Conservation (phyloP, 1,140 invertebrate genomes). For the Micrasema minimum region DNA sequence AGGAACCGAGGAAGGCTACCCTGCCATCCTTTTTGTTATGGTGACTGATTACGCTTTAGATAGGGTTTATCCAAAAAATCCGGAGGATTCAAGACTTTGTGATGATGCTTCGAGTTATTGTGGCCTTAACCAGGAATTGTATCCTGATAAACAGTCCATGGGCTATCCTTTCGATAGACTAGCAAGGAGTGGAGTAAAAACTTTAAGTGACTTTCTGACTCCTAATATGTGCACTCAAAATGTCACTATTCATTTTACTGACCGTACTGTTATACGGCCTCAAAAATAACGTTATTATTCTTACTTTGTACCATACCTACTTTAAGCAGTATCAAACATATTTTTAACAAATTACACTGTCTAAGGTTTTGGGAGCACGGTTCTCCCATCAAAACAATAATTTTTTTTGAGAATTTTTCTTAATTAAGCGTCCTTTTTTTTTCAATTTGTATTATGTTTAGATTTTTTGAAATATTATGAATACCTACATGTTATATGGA, state of each 20-base stretch:
- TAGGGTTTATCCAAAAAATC: conserved; percentile 61
- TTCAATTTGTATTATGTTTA: too few species aligned
- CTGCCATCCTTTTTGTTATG: conserved; percentile 82
- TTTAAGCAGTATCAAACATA: too few species aligned
- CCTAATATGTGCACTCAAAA: conserved; percentile 75
- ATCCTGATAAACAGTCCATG: conserved; percentile 79
- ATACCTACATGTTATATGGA: too few species aligned
- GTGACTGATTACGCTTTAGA: conserved; percentile 80
- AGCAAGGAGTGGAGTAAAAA: conserved; percentile 62
- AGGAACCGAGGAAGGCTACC: conserved; percentile 74
- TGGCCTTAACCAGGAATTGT: conserved; percentile 76
- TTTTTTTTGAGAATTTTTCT: too few species aligned
- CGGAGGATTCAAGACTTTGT: conserved; percentile 61
- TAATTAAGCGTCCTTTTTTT: too few species aligned
- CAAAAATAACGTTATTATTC: too few species aligned
- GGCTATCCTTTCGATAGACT: conserved; percentile 81
- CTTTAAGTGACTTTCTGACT: conserved; percentile 72
- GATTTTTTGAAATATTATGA: too few species aligned
- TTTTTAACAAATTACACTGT: too few species aligned
- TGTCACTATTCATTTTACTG: conserved; percentile 63
- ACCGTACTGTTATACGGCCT: too few species aligned
- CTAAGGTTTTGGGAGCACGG: too few species aligned
- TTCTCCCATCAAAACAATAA: too few species aligned
- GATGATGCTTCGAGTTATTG: conserved; percentile 79
- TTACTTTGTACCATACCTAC: too few species aligned